Evolutionary conservation across 2,797 vertebrate genomes (phyloP).

Genomic region (Hylomyscus alleni): DNA sequence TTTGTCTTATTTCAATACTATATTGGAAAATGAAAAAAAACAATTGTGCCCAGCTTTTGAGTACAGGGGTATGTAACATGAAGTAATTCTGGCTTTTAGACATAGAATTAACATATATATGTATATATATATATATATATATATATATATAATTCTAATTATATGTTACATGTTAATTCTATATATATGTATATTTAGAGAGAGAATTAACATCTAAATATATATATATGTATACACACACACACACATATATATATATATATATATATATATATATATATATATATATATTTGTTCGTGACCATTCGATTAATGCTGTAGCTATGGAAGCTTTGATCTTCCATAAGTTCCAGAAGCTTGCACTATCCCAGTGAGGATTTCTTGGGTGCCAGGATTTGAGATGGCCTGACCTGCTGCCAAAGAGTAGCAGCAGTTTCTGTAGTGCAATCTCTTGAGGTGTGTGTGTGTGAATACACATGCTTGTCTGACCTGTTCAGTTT

Average conservation of each 20-base stretch:
- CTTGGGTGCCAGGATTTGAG: background rate
- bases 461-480: background rate
- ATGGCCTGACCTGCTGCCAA: slow-evolving; percentile 33
- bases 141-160: too few species aligned
- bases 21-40: background rate
- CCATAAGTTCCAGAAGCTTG: slow-evolving; percentile 17
- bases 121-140: too few species aligned
- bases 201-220: too few species aligned
- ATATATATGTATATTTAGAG: too few species aligned
- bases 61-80: background rate
- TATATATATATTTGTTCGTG: background rate
- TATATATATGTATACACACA: too few species aligned
- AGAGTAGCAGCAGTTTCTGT: slow-evolving; percentile 29
- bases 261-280: too few species aligned
- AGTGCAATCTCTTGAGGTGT: slow-evolving; percentile 19
- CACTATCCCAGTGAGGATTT: background rate
- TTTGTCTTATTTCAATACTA: background rate
- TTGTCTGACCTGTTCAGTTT: background rate
- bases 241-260: too few species aligned
- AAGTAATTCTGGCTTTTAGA: background rate
- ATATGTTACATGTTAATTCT: too few species aligned
- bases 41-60: background rate
- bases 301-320: background rate
- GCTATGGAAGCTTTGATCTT: slow-evolving; percentile 39
- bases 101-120: background rate